phyloP scores from a whole-genome alignment of 1,140 invertebrate genomes.

The Rhyzopertha dominica region DNA sequence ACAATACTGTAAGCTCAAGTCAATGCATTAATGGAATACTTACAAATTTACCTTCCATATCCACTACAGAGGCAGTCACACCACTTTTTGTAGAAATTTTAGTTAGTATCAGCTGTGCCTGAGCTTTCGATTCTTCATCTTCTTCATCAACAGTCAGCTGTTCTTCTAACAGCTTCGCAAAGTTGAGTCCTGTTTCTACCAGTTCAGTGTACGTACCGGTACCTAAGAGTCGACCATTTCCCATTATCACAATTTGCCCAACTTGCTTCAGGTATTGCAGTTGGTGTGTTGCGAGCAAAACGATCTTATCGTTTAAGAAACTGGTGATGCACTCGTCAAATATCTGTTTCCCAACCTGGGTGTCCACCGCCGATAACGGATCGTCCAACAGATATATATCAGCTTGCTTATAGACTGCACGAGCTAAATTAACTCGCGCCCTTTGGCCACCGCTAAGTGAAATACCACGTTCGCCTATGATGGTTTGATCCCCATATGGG shows the following conservation, averaged over 20 bases:
- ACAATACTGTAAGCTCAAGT: no score
- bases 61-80: no score
- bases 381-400: conserved; percentile 76
- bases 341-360: conserved; percentile 71
- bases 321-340: conserved; percentile 66
- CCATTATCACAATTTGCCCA: conserved; percentile 58
- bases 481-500: conserved; percentile 64
- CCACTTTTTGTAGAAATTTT: no score
- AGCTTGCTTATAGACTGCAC: conserved; percentile 72
- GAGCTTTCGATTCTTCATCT: conserved; percentile 16
- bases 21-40: no score
- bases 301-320: conserved; percentile 63
- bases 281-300: conserved; percentile 76
- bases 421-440: conserved; percentile 79
- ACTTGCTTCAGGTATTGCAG: conserved; percentile 76
- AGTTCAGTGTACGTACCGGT: conserved; percentile 48
- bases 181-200: conserved; percentile 41
- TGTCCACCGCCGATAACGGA: conserved; percentile 75
- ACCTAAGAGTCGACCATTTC: conserved; percentile 51
- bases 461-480: conserved; percentile 76
- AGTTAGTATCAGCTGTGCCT: background rate
- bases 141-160: conserved; percentile 44
- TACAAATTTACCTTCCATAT: no score
- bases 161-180: conserved; percentile 50
- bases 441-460: conserved; percentile 79